phyloP scores from a whole-genome alignment of 1,140 invertebrate species.

The Mycetomoellerius zeteki region DNA sequence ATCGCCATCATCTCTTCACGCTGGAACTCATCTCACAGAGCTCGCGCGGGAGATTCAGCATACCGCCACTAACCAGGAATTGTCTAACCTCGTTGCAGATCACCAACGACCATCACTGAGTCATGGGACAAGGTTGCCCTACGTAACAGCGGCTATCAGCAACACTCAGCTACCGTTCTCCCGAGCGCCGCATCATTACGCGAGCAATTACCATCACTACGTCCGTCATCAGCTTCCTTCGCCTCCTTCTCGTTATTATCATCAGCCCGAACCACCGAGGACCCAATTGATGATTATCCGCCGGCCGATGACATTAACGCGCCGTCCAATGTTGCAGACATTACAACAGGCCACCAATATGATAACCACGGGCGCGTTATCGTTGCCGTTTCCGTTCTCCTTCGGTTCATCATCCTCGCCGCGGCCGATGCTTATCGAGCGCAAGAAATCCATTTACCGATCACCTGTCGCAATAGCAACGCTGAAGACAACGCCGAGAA shows the following conservation, averaged over 20 bases:
- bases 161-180: conserved; percentile 77
- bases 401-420: conserved; percentile 70
- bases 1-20: conserved; percentile 48
- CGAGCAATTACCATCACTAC: conserved; percentile 67
- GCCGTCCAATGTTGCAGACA: conserved; percentile 76
- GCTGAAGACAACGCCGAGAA: conserved; percentile 29
- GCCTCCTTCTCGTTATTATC: conserved; percentile 49
- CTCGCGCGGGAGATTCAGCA: conserved; percentile 67
- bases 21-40: conserved; percentile 66
- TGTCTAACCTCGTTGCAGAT: conserved; percentile 86
- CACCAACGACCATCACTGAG: conserved; percentile 80
- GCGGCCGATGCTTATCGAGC: conserved; percentile 76
- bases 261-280: conserved; percentile 76
- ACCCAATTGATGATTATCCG: conserved; percentile 79
- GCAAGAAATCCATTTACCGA: conserved; percentile 80
- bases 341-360: conserved; percentile 63
- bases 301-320: conserved; percentile 71
- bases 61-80: conserved; percentile 78
- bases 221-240: conserved; percentile 68
- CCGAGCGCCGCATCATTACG: conserved; percentile 75
- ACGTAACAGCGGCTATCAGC: conserved; percentile 69
- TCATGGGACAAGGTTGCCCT: conserved; percentile 78
- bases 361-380: conserved; percentile 68
- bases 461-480: conserved; percentile 55
- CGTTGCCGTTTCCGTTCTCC: conserved; percentile 70